phyloP scores from a whole-genome alignment of 2,113 vertebrate species.

The Thermophis baileyi region DNA sequence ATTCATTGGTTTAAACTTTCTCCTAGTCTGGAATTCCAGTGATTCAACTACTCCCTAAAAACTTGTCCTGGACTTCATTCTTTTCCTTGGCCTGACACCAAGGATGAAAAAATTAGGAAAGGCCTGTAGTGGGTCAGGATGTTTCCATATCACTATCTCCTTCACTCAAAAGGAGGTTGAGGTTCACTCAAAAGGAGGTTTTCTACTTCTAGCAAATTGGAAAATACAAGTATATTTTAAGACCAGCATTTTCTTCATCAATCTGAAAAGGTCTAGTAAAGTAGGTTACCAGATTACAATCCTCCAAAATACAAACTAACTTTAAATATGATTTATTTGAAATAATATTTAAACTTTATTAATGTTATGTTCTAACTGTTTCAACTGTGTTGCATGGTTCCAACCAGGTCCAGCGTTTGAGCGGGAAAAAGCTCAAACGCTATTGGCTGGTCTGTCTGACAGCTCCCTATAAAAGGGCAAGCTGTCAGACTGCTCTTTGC shows the following conservation, averaged over 20 bases:
- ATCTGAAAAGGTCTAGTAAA: neutral
- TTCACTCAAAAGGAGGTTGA: neutral
- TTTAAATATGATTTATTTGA: neutral
- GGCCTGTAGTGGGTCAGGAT: neutral
- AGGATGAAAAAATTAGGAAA: neutral
- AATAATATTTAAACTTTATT: neutral
- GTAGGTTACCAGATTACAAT: neutral
- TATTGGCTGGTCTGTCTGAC: no score
- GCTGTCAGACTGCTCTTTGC: no score
- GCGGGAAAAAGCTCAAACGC: no score
- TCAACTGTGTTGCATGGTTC: no score
- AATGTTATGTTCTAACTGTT: no score
- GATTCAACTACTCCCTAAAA: neutral
- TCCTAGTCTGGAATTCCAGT: neutral
- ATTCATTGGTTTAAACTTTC: neutral
- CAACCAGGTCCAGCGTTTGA: no score
- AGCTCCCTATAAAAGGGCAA: no score
- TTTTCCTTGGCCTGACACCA: neutral
- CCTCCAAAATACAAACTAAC: neutral
- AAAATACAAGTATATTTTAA: neutral
- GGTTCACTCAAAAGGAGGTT: neutral
- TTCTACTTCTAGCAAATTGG: neutral
- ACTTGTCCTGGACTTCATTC: neutral
- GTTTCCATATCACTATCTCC: neutral
- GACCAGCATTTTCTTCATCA: neutral